Evolutionary conservation across 64 coral and sea anemone genomes (phyloP).

Genomic region (Catalaphyllia jardinei): DNA sequence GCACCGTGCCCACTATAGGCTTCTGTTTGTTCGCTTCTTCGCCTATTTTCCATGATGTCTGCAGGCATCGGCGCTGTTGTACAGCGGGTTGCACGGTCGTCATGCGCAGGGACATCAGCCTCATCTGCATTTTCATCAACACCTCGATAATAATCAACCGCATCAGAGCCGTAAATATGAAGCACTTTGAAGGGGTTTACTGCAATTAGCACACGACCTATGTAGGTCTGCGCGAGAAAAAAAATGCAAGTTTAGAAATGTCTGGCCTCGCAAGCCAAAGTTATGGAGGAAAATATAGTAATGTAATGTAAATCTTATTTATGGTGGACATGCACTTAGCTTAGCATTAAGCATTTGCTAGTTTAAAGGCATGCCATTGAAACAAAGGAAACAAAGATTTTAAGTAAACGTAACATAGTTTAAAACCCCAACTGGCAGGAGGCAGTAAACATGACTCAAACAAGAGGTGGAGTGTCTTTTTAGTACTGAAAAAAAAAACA

Average conservation of each 20-base stretch:
- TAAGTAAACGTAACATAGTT: too few species aligned
- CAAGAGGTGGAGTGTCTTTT: too few species aligned
- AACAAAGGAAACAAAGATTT: too few species aligned
- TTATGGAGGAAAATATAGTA: too few species aligned
- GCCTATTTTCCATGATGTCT: slow-evolving; percentile 7
- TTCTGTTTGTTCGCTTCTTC: background rate
- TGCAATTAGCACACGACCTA: slow-evolving; percentile 91
- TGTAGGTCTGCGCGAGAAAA: slow-evolving; percentile 74
- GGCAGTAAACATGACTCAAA: too few species aligned
- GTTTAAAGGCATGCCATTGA: too few species aligned
- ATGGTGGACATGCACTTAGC: too few species aligned
- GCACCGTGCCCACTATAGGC: background rate
- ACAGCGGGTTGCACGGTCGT: slow-evolving; percentile 78
- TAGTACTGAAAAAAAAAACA: too few species aligned
- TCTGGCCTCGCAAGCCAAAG: too few species aligned
- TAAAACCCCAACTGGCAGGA: too few species aligned
- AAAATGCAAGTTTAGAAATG: background rate
- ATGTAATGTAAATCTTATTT: too few species aligned
- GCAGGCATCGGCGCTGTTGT: slow-evolving; percentile 56
- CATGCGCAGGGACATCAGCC: slow-evolving; percentile 48
- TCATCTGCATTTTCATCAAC: slow-evolving; percentile 25
- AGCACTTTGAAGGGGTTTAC: slow-evolving; percentile 92
- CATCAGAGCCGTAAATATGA: slow-evolving; percentile 71
- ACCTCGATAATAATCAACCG: slow-evolving; percentile 59
- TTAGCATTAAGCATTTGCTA: too few species aligned